Conservation (phyloP, 2,888 invertebrate genomes). For the Anarsia innoxiella region DNA sequence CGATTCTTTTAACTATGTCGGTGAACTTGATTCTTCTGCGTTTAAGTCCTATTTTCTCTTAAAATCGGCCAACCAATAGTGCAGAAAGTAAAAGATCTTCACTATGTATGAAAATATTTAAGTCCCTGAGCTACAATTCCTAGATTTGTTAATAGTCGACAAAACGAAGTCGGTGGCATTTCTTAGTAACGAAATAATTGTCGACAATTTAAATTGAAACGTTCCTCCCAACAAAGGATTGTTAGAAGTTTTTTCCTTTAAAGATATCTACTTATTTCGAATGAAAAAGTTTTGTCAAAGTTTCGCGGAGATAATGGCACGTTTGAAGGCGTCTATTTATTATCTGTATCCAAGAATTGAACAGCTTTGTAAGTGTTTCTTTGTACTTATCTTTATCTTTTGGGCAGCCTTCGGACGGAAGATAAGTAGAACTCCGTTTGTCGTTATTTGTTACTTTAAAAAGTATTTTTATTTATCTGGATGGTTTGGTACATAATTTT, state of each 20-base stretch:
- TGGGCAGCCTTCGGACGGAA: no score
- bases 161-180: background rate
- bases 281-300: slow-evolving; percentile 10
- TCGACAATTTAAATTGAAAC: slow-evolving; percentile 10
- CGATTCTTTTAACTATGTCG: background rate
- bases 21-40: background rate
- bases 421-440: no score
- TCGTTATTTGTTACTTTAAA: no score
- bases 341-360: slow-evolving; percentile 2
- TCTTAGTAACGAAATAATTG: slow-evolving; percentile 1
- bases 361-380: slow-evolving; percentile 1
- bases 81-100: background rate
- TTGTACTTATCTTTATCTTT: slow-evolving; percentile 1
- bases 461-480: no score
- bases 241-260: slow-evolving; percentile 4
- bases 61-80: background rate
- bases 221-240: slow-evolving; percentile 3
- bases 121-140: background rate
- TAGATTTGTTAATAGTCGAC: background rate
- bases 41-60: background rate
- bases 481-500: no score
- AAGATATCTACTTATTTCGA: slow-evolving; percentile 8
- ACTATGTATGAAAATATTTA: background rate
- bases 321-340: slow-evolving; percentile 9
- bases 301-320: slow-evolving; percentile 7